Conservation (phyloP, 2,888 invertebrate species). For the Eretmocerus hayati region DNA sequence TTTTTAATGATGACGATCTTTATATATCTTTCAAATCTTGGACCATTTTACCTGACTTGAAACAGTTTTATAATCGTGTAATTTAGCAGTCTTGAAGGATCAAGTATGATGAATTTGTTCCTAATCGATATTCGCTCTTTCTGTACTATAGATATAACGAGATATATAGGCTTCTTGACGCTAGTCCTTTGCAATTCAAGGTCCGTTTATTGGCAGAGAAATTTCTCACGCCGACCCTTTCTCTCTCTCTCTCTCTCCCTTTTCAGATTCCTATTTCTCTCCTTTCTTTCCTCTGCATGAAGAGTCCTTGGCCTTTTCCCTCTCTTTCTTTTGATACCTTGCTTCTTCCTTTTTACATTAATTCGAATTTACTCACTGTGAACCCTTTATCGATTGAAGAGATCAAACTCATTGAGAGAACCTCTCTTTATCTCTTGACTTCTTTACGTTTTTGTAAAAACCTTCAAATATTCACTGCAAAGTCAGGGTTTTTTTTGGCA, state of each 20-base stretch:
- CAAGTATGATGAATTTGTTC: too few species aligned
- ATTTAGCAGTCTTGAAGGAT: too few species aligned
- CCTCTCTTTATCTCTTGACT: not conserved
- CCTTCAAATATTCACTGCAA: too few species aligned
- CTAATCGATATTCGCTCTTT: constrained; percentile 8
- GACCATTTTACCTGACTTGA: too few species aligned
- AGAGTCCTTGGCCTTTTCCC: constrained; percentile 15
- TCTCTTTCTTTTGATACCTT: not conserved
- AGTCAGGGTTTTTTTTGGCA: too few species aligned
- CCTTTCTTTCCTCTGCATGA: constrained; percentile 1
- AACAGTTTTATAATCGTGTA: too few species aligned
- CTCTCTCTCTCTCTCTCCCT: not conserved
- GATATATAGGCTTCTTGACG: constrained; percentile 5
- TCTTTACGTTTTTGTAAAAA: too few species aligned
- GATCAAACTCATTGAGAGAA: constrained; percentile 16
- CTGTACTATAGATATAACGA: constrained; percentile 1
- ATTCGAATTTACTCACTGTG: not conserved
- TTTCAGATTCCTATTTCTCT: constrained; percentile 13
- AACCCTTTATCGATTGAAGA: constrained; percentile 15
- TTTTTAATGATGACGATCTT: too few species aligned
- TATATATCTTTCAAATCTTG: too few species aligned
- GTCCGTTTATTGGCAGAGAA: constrained; percentile 13
- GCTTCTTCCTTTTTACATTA: constrained; percentile 9
- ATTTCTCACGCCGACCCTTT: constrained; percentile 19
- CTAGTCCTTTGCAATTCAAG: constrained; percentile 9